Base-by-base conservation (phyloP, 2,888 invertebrate genomes). In the Pachymerium ferrugineum region DNA sequence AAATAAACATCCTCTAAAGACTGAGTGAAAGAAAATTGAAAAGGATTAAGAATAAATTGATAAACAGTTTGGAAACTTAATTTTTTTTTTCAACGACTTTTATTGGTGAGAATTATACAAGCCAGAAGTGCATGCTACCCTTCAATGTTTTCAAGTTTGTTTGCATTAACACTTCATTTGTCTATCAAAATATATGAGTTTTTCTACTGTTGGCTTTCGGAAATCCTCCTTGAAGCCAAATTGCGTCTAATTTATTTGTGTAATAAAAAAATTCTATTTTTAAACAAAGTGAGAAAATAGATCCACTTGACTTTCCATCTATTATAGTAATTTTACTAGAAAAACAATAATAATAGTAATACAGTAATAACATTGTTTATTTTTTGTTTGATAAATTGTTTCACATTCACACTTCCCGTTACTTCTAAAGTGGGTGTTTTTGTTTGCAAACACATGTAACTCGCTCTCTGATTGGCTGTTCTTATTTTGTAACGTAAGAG, bases 141-240 rank as follows among this genome's bases (percentile, higher is more conserved):
- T n/a, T n/a, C n/a, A n/a, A n/a, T n/a, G n/a, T n/a, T n/a, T n/a
- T n/a, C n/a, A n/a, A n/a, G n/a, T n/a, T n/a, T n/a, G n/a, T n/a
- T n/a, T 47, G 47, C 47, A 47, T 47, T 16, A 42, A 42, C 47
- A 47, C 47, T 47, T 47, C 47, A 47, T 47, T 47, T 47, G 47
- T 47, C 47, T 47, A 16, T 47, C 22, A 47, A 47, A 47, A 47
- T 19, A 42, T 8, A 42, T n/a, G 16, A 42, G 4, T 14, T 47
- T 47, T 16, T 16, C 4, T 47, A n/a, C n/a, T 47, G 16, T 47
- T 47, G 16, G 6, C 16, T 47, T 16, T 47, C 8, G 47, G n/a
- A n/a, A n/a, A n/a, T 3, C 6, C 16, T 16, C 22, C 47, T 47
- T 16, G 19, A 47, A 47, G 19, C 47, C 47, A 47, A 47, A 47